These are phyloP conservation scores for Platycheirus albimanus DNA, from an alignment of 2,888 invertebrate species.

Conservation along the genomic window DNA sequence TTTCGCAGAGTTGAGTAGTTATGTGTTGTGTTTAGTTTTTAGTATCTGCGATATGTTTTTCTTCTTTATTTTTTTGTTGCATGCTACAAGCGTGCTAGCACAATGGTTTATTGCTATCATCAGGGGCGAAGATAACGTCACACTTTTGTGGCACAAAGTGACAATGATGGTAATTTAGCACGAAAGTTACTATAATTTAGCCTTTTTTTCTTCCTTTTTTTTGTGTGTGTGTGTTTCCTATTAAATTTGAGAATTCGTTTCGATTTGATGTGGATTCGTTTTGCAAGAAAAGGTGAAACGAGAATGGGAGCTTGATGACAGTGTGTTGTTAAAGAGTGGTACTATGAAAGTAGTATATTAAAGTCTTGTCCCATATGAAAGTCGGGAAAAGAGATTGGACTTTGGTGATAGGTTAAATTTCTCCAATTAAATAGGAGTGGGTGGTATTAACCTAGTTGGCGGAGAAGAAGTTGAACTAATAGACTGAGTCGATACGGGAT, in stretches of 20 bases:
- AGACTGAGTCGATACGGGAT: not conserved
- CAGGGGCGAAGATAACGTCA: constrained; percentile 70
- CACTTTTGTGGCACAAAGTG: constrained; percentile 64
- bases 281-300: constrained; percentile 11
- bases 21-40: constrained; percentile 19
- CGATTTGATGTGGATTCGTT: constrained; percentile 31
- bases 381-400: not conserved
- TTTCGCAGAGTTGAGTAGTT: constrained; percentile 43
- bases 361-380: constrained; percentile 5
- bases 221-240: not conserved
- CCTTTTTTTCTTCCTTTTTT: not conserved
- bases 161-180: constrained; percentile 73
- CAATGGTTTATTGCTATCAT: constrained; percentile 72
- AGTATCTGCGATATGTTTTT: constrained; percentile 11
- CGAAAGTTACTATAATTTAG: constrained; percentile 42
- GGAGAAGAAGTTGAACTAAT: not conserved
- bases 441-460: not conserved
- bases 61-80: constrained; percentile 42
- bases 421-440: not conserved
- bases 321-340: not conserved
- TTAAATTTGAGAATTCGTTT: constrained; percentile 32
- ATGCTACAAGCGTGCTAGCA: constrained; percentile 55
- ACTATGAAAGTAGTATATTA: not conserved
- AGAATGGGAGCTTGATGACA: constrained; percentile 17
- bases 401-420: not conserved